Percentiles rank a stretch among this genome's conserved stretches.
These are phyloP conservation scores for Cosmorhoe ocellata DNA, from an alignment of 2,888 invertebrate species.

Conservation along the genomic window DNA sequence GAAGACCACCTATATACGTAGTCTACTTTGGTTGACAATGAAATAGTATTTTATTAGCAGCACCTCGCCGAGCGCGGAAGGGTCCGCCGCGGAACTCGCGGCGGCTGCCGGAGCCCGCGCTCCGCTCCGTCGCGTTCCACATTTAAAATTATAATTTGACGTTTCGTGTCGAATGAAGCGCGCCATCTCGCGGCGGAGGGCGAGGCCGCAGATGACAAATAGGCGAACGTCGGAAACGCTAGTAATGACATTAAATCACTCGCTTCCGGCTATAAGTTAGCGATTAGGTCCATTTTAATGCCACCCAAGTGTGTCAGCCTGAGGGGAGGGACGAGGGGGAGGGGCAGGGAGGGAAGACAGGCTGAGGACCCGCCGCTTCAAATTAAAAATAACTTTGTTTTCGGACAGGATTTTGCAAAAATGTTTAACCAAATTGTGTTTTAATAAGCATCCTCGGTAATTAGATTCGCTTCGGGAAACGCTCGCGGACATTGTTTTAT, in stretches of 20 bases:
- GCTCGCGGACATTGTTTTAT: slow-evolving; percentile 28
- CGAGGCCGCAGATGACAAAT: slow-evolving; percentile 38
- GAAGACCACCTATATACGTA: no score
- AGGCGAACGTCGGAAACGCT: slow-evolving; percentile 39
- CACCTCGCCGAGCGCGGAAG: no score
- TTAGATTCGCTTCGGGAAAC: slow-evolving; percentile 29
- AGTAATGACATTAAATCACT: slow-evolving; percentile 46
- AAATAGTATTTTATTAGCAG: slow-evolving; percentile 32
- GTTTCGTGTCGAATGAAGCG: slow-evolving; percentile 10
- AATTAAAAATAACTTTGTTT: slow-evolving; percentile 33
- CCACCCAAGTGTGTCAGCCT: slow-evolving; percentile 15
- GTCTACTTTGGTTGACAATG: no score
- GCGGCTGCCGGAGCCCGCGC: not conserved
- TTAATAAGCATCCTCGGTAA: slow-evolving; percentile 32
- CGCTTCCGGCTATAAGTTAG: slow-evolving; percentile 49
- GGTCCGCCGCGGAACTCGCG: no score
- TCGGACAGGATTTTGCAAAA: slow-evolving; percentile 26
- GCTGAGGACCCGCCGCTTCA: slow-evolving; percentile 4
- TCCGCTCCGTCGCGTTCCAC: slow-evolving; percentile 13
- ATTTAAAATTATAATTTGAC: slow-evolving; percentile 22
- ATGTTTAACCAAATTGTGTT: slow-evolving; percentile 34
- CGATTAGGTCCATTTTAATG: slow-evolving; percentile 39
- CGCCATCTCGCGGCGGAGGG: not conserved
- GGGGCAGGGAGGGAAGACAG: no score
- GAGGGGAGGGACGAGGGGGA: not conserved